phyloP scores from a whole-genome alignment of 2,797 vertebrate species.

The Gallinago nigripennis region DNA sequence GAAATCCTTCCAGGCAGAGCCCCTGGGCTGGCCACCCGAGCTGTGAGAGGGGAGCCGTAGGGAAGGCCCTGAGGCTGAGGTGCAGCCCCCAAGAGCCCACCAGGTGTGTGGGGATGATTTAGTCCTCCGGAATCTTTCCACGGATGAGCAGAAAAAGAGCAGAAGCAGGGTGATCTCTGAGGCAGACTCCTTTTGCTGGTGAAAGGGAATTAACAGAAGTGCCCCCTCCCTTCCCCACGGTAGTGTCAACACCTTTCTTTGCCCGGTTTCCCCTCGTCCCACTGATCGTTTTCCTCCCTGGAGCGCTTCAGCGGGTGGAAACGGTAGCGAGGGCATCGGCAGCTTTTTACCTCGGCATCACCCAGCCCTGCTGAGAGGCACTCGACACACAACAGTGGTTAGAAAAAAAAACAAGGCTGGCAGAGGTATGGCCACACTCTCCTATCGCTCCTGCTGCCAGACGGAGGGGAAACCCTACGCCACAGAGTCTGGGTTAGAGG shows the following conservation, averaged over 20 bases:
- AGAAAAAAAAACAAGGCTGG: conserved; percentile 26
- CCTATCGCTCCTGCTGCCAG: not conserved
- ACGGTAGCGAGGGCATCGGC: not conserved
- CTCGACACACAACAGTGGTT: conserved; percentile 1
- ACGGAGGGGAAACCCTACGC: not conserved
- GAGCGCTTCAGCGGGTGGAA: not conserved
- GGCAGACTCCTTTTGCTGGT: not conserved
- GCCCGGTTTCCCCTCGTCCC: not conserved
- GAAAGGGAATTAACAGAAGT: not conserved
- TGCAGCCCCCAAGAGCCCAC: not conserved
- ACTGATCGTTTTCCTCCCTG: conserved; percentile 25
- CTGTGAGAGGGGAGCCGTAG: not conserved
- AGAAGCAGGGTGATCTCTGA: not conserved
- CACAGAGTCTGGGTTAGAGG: not conserved
- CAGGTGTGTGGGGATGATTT: not conserved
- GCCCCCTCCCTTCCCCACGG: not conserved
- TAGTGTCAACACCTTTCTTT: conserved; percentile 15
- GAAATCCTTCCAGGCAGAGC: not conserved
- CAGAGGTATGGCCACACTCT: not conserved
- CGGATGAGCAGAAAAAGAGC: not conserved
- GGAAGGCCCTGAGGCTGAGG: not conserved
- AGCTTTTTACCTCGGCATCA: conserved; percentile 11
- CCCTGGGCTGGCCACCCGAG: not conserved
- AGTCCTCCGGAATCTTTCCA: not conserved
- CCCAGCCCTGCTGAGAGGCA: conserved; percentile 51